Evolutionary conservation across 1,140 invertebrate genomes (phyloP).

Genomic region (Trichonephila clavata): DNA sequence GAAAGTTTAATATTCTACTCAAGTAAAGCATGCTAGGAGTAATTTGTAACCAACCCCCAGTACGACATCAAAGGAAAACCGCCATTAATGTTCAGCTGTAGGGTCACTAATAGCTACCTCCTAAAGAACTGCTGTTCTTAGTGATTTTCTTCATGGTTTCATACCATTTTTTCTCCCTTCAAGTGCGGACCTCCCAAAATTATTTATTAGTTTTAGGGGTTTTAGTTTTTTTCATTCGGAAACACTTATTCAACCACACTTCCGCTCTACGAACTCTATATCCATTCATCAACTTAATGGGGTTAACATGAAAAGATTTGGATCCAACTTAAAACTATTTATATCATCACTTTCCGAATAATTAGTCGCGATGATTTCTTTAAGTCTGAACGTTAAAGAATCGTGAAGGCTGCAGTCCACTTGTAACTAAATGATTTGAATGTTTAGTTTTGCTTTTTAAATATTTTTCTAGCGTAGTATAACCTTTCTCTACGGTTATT

Average conservation of each 20-base stretch:
- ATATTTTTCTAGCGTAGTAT: too few species aligned
- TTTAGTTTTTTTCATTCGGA: constrained; percentile 12
- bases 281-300: constrained; percentile 29
- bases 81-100: constrained; percentile 51
- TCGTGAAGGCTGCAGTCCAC: too few species aligned
- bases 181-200: constrained; percentile 40
- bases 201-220: constrained; percentile 51
- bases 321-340: neutral
- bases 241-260: constrained; percentile 20
- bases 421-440: too few species aligned
- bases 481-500: too few species aligned
- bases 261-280: neutral
- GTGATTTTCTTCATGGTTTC: constrained; percentile 25
- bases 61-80: constrained; percentile 55
- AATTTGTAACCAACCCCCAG: constrained; percentile 40
- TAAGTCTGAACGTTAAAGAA: too few species aligned
- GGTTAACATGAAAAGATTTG: neutral
- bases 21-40: neutral
- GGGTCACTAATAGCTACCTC: constrained; percentile 63
- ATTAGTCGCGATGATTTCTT: neutral
- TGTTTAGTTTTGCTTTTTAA: too few species aligned
- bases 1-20: neutral
- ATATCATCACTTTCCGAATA: neutral
- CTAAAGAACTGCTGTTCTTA: constrained; percentile 28
- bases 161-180: neutral